A percentile compares a stretch with the other conserved stretches of the same genome.
These are phyloP conservation scores for Polia nebulosa DNA, from an alignment of 2,888 invertebrate genomes.

Conservation along the genomic window DNA sequence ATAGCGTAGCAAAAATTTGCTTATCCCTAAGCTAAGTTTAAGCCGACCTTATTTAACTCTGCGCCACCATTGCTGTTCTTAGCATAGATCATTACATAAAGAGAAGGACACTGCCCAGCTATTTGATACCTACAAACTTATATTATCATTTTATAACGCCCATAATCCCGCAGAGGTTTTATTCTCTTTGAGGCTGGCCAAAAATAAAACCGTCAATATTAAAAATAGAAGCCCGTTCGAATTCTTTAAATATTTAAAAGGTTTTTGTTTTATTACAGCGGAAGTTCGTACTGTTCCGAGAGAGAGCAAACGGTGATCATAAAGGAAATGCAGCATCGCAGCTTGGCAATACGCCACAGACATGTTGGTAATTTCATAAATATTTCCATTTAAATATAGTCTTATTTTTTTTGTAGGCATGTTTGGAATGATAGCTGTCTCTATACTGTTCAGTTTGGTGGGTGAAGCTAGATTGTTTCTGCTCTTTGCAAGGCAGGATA, in stretches of 20 bases:
- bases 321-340: constrained; percentile 64
- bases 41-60: no score
- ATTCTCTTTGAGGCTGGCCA: background rate
- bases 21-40: no score
- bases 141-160: background rate
- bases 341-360: constrained; percentile 62
- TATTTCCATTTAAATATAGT: constrained; percentile 56
- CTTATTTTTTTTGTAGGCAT: constrained; percentile 46
- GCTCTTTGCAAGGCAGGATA: background rate
- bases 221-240: constrained; percentile 25
- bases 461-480: background rate
- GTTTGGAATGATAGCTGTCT: background rate
- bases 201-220: constrained; percentile 29
- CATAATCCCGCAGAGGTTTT: background rate
- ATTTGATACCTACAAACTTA: background rate
- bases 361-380: constrained; percentile 53
- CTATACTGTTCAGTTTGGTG: background rate
- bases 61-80: no score
- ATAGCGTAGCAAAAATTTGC: background rate
- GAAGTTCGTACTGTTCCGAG: constrained; percentile 40
- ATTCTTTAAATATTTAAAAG: constrained; percentile 39
- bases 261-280: constrained; percentile 51
- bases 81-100: no score
- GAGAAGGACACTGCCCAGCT: no score
- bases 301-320: constrained; percentile 36